Evolutionary conservation across 2,797 vertebrate species (phyloP).

Genomic region (Antennarius maculatus): DNA sequence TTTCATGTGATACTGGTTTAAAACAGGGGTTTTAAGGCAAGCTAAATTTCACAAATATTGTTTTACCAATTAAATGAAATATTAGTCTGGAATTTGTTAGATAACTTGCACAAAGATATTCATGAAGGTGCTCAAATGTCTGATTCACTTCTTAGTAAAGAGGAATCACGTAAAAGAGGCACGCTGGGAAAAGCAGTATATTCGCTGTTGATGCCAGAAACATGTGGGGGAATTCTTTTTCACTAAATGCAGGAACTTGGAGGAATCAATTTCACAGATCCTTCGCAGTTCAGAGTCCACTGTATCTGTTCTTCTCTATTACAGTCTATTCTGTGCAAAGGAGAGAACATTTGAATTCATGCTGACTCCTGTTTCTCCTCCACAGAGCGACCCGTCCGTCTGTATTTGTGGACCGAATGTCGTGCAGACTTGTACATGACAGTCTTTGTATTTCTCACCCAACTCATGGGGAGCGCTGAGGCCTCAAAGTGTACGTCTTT

Average conservation of each 20-base stretch:
- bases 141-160: slow-evolving; percentile 28
- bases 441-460: slow-evolving; percentile 38
- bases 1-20: too few relatives aligned
- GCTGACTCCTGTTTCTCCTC: slow-evolving; percentile 7
- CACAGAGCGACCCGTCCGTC: slow-evolving; percentile 27
- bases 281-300: slow-evolving; percentile 36
- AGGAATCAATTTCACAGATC: slow-evolving; percentile 11
- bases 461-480: slow-evolving; percentile 40
- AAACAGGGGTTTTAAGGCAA: too few relatives aligned
- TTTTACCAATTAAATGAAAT: too few relatives aligned
- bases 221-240: slow-evolving; percentile 45
- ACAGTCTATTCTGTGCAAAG: neutral
- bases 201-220: slow-evolving; percentile 43
- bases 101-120: neutral
- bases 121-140: slow-evolving; percentile 23
- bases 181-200: slow-evolving; percentile 16
- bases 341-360: slow-evolving; percentile 27
- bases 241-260: slow-evolving; percentile 16
- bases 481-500: slow-evolving; percentile 47
- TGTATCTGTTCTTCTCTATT: slow-evolving; percentile 1
- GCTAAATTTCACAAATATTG: too few relatives aligned
- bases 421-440: slow-evolving; percentile 46
- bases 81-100: neutral
- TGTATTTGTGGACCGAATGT: slow-evolving; percentile 36
- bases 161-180: slow-evolving; percentile 34